phyloP scores from a whole-genome alignment of 2,113 vertebrate species.

The Sakesphorus luctuosus region DNA sequence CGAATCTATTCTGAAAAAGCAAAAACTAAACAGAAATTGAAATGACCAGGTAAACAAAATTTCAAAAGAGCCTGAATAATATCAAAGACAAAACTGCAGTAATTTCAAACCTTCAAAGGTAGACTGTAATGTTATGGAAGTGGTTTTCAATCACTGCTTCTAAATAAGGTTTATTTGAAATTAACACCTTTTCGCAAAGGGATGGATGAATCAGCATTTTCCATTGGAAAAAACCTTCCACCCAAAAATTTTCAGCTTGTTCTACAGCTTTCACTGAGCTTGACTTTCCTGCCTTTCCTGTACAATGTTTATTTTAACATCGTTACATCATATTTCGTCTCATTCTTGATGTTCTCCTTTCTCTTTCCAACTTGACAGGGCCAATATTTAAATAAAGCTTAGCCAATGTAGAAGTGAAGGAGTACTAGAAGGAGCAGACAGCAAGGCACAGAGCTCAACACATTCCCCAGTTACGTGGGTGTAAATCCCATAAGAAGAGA shows the following conservation, averaged over 20 bases:
- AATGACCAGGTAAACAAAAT: background rate
- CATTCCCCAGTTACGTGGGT: background rate
- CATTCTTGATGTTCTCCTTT: background rate
- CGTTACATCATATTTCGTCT: conserved; percentile 44
- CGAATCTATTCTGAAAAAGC: background rate
- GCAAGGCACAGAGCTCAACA: background rate
- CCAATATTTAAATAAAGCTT: conserved; percentile 10
- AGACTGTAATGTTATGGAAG: conserved; percentile 40
- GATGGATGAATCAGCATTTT: conserved; percentile 54
- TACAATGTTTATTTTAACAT: conserved; percentile 47
- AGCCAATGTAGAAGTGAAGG: background rate
- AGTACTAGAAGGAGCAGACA: background rate
- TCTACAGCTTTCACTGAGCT: conserved; percentile 9
- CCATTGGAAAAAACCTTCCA: conserved; percentile 12
- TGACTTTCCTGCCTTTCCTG: conserved; percentile 55
- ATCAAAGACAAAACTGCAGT: conserved; percentile 22
- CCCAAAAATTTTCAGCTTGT: background rate
- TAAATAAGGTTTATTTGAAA: conserved; percentile 47
- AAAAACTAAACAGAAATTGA: conserved; percentile 19
- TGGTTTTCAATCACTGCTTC: conserved; percentile 30
- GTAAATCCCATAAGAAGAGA: conserved; percentile 18
- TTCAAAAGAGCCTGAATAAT: conserved; percentile 16
- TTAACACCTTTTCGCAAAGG: conserved; percentile 15
- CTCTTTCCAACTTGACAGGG: background rate
- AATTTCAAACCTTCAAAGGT: conserved; percentile 40